A percentile compares a stretch with the other conserved stretches of the same genome.
Evolutionary conservation across 2,113 vertebrate genomes (phyloP).

Genomic region (Aviceda subcristata): DNA sequence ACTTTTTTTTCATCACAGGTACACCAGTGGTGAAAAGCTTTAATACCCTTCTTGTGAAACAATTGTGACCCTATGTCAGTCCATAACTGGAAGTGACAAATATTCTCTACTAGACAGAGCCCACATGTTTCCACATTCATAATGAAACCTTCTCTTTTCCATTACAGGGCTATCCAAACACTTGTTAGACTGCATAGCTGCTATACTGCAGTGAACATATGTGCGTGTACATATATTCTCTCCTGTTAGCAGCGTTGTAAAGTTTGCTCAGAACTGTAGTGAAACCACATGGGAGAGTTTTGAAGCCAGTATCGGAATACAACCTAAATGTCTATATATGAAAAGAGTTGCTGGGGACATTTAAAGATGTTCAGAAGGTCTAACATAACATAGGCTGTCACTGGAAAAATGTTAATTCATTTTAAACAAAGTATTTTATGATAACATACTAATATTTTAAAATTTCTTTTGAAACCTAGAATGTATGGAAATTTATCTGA

Average conservation of each 20-base stretch:
- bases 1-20: not conserved
- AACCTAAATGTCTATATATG: not conserved
- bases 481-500: not conserved
- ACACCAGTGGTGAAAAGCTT: not conserved
- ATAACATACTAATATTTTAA: not conserved
- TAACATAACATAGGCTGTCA: not conserved
- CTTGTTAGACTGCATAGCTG: not conserved
- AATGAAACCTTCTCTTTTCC: not conserved
- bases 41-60: not conserved
- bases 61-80: not conserved
- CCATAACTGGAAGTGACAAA: not conserved
- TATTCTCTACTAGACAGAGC: not conserved
- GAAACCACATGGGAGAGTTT: not conserved
- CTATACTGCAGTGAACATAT: not conserved
- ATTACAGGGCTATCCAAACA: not conserved
- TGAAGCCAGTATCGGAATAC: not conserved
- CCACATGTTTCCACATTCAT: not conserved
- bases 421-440: not conserved
- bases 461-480: not conserved
- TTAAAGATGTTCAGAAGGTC: not conserved
- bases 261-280: not conserved
- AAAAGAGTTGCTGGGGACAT: not conserved
- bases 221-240: too few species aligned
- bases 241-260: not conserved
- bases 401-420: not conserved